Conservation (phyloP, 2,888 invertebrate genomes). For the Scotopteryx bipunctaria region DNA sequence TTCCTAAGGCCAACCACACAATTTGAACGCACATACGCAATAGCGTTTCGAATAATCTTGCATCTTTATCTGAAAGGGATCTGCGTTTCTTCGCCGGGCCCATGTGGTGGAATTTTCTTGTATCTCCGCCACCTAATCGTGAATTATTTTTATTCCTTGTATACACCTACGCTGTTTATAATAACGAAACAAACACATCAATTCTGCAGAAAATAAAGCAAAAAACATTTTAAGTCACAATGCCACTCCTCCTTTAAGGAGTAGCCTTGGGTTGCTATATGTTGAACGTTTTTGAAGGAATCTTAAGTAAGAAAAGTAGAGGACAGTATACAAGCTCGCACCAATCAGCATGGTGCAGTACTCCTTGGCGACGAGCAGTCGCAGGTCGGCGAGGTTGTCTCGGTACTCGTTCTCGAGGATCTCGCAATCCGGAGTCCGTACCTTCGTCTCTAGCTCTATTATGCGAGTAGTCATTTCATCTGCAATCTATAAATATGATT, state of each 20-base stretch:
- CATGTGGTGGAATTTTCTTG: constrained; percentile 84
- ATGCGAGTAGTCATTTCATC: constrained; percentile 81
- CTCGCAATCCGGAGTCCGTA: constrained; percentile 78
- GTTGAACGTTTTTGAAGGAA: too few relatives aligned
- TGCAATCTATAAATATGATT: constrained; percentile 65
- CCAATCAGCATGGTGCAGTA: constrained; percentile 84
- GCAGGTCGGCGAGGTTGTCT: constrained; percentile 83
- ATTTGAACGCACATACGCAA: constrained; percentile 84
- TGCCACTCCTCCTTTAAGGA: too few relatives aligned
- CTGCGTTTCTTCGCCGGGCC: constrained; percentile 77
- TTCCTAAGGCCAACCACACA: constrained; percentile 85
- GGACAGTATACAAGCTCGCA: constrained; percentile 40
- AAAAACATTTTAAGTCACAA: background rate
- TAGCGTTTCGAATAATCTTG: constrained; percentile 83
- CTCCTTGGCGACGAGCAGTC: constrained; percentile 84
- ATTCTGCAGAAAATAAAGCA: background rate
- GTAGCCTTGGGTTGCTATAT: too few relatives aligned
- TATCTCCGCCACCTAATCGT: constrained; percentile 71
- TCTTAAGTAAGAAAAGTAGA: too few relatives aligned
- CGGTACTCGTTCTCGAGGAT: constrained; percentile 72
- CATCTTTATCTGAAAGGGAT: constrained; percentile 85
- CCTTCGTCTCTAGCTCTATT: constrained; percentile 75
- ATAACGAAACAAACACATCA: too few relatives aligned
- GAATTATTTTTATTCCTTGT: constrained; percentile 21
- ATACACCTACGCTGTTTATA: background rate